Evolutionary conservation across 1,140 invertebrate genomes (phyloP).

Genomic region (Leptonema lineaticorne): DNA sequence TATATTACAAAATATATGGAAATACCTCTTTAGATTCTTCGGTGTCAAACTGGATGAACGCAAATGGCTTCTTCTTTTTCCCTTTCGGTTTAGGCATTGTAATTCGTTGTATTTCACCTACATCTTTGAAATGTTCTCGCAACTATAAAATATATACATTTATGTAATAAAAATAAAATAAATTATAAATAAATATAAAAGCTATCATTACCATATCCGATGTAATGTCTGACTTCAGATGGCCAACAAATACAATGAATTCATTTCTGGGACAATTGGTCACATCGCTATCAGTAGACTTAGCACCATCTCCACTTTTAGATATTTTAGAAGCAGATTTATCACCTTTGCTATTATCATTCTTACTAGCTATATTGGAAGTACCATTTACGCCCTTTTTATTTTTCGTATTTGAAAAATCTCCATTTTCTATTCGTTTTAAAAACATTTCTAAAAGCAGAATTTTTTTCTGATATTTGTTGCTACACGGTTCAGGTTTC

Average conservation of each 20-base stretch:
- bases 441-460: constrained; percentile 27
- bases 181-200: background rate
- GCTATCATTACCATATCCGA: constrained; percentile 45
- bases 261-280: constrained; percentile 26
- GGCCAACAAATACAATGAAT: constrained; percentile 55
- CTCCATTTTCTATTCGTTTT: constrained; percentile 11
- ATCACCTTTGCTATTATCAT: background rate
- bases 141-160: constrained; percentile 22
- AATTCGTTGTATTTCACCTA: constrained; percentile 46
- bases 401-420: background rate
- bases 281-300: background rate
- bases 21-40: constrained; percentile 52
- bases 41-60: constrained; percentile 52
- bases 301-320: too few relatives aligned
- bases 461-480: constrained; percentile 37
- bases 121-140: constrained; percentile 53
- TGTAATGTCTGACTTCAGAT: constrained; percentile 49
- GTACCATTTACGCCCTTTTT: background rate
- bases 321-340: constrained; percentile 12
- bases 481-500: constrained; percentile 32
- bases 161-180: background rate
- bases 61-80: constrained; percentile 49
- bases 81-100: constrained; percentile 47
- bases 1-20: too few relatives aligned
- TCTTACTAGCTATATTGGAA: background rate